Conservation (phyloP, 2,113 vertebrate species). For the Pterocles orientalis region DNA sequence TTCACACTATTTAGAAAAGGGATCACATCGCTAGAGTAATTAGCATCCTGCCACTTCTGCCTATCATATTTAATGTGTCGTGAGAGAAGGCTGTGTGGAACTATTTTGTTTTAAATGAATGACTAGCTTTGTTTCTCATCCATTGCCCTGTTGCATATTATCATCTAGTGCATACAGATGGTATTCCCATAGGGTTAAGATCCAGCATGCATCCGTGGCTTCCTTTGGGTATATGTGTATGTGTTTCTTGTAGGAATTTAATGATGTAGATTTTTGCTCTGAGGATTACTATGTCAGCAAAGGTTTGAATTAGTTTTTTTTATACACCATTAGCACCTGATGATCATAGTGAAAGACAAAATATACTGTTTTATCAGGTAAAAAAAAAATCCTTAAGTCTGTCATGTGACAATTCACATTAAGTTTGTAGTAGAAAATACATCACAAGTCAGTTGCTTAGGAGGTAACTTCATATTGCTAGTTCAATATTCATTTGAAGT, state of each 20-base stretch:
- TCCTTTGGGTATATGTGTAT: background rate
- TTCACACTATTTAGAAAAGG: conserved; percentile 76
- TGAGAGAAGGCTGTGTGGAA: conserved; percentile 38
- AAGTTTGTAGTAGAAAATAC: background rate
- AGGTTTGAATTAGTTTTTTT: background rate
- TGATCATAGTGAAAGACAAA: background rate
- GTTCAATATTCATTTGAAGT: background rate
- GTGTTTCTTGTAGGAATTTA: background rate
- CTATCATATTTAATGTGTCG: conserved; percentile 72
- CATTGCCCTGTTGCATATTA: background rate
- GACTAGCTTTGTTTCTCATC: conserved; percentile 50
- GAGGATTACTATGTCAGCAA: background rate
- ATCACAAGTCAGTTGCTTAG: background rate
- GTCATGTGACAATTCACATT: background rate
- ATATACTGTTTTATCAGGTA: background rate
- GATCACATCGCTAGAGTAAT: conserved; percentile 76
- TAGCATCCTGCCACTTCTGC: conserved; percentile 75
- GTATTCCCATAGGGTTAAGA: background rate
- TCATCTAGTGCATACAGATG: background rate
- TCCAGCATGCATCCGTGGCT: background rate
- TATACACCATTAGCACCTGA: background rate
- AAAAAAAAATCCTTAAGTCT: background rate
- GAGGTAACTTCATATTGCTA: background rate
- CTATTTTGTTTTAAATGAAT: conserved; percentile 45
- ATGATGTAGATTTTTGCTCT: background rate